Evolutionary conservation across 2,888 invertebrate genomes (phyloP).

Genomic region (Apamea epomidion): DNA sequence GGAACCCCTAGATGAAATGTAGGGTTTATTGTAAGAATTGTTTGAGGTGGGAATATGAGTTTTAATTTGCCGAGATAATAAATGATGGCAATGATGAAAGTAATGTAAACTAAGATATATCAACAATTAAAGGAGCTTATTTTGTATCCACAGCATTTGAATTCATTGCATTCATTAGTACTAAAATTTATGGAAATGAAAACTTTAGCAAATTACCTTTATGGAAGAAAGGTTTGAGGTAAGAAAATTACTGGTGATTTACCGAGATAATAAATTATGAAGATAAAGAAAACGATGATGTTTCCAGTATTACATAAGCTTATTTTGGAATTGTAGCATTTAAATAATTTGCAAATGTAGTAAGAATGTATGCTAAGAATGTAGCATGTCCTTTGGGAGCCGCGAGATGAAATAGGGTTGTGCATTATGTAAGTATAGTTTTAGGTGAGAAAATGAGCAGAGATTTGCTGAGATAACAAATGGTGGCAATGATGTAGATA

Average conservation of each 20-base stretch:
- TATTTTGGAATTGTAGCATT: background rate
- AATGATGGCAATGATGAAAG: background rate
- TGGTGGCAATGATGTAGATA: slow-evolving; percentile 1
- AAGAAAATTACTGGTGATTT: background rate
- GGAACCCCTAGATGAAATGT: slow-evolving; percentile 19
- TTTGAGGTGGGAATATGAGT: slow-evolving; percentile 9
- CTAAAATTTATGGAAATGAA: slow-evolving; percentile 31
- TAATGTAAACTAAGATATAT: background rate
- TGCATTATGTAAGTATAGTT: slow-evolving; percentile 8
- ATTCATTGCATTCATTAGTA: background rate
- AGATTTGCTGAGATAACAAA: slow-evolving; percentile 14
- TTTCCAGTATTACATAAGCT: background rate
- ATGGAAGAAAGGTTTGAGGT: background rate
- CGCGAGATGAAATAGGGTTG: slow-evolving; percentile 4
- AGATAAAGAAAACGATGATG: background rate
- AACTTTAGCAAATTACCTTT: slow-evolving; percentile 13
- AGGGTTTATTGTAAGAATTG: slow-evolving; percentile 1
- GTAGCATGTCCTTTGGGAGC: slow-evolving; percentile 31
- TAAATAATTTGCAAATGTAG: background rate
- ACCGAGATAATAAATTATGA: background rate
- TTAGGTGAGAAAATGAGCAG: slow-evolving; percentile 1
- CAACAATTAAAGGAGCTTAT: background rate
- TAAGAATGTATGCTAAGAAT: background rate
- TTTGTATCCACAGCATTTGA: background rate
- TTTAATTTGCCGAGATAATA: background rate